Conservation (phyloP, 2,797 vertebrate species). For the Arremon brunneinucha region DNA sequence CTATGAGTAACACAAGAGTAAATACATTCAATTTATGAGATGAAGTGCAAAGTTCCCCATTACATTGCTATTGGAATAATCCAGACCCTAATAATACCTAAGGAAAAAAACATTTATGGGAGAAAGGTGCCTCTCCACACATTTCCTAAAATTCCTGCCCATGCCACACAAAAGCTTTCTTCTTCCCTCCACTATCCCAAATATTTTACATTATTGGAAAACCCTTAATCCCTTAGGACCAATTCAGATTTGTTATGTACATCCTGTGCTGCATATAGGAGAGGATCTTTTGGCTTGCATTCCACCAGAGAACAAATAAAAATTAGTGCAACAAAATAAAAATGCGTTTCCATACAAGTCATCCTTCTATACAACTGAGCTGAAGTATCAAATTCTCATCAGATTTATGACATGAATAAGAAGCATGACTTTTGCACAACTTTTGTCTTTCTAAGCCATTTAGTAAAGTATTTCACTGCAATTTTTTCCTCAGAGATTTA, state of each 20-base stretch:
- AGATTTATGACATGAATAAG: not conserved
- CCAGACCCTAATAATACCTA: not conserved
- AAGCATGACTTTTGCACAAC: not conserved
- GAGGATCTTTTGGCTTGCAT: not conserved
- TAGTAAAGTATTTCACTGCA: not conserved
- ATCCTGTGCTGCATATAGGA: not conserved
- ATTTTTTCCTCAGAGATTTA: not conserved
- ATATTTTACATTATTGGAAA: not conserved
- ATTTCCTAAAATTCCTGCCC: not conserved
- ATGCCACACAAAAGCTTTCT: not conserved
- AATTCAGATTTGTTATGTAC: not conserved
- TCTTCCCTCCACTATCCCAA: not conserved
- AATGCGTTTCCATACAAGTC: not conserved
- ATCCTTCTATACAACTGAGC: not conserved
- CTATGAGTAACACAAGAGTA: not conserved
- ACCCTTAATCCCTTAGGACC: not conserved
- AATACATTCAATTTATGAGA: not conserved
- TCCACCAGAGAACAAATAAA: not conserved
- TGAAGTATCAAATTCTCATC: not conserved
- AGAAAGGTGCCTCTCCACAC: not conserved
- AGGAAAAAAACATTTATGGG: not conserved
- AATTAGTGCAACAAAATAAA: not conserved
- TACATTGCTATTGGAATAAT: not conserved
- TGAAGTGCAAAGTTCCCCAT: not conserved
- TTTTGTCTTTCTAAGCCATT: not conserved